phyloP scores from a whole-genome alignment of 2,113 vertebrate species.

The Podarcis raffonei region DNA sequence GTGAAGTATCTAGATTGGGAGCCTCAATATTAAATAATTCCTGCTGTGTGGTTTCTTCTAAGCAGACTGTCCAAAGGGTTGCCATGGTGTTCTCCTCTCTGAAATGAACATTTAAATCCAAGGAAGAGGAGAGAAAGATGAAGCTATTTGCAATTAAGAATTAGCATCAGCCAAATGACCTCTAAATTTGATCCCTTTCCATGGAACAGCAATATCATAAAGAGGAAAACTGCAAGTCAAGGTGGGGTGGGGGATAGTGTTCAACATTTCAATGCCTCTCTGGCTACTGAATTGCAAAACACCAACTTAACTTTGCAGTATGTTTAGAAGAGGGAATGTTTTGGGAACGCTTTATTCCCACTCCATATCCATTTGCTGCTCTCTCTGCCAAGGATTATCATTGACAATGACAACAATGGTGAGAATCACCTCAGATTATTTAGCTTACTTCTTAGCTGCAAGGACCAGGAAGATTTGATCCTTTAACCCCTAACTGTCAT shows the following conservation, averaged over 20 bases:
- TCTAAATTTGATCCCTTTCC: conserved; percentile 7
- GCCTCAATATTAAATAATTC: background rate
- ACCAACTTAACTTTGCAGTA: background rate
- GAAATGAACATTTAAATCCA: background rate
- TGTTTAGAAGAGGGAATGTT: background rate
- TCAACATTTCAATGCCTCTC: background rate
- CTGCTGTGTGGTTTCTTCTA: background rate
- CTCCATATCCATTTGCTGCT: background rate
- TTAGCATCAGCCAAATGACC: fast-evolving
- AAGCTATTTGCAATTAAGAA: background rate
- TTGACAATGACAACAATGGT: no score
- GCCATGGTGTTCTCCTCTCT: fast-evolving
- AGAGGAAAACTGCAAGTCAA: conserved; percentile 13
- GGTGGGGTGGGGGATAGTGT: background rate
- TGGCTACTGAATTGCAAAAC: background rate
- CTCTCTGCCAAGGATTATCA: background rate
- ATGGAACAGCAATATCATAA: conserved; percentile 44
- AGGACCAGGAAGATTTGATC: background rate
- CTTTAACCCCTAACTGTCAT: no score
- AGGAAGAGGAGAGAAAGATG: background rate
- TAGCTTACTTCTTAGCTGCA: background rate
- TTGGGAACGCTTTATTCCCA: fast-evolving
- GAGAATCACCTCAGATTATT: background rate
- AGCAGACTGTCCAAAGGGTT: background rate
- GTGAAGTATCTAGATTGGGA: no score